A percentile compares a stretch with the other conserved stretches of the same genome.
phyloP scores from a whole-genome alignment of 2,113 vertebrate genomes.

The Xiphophorus couchianus region DNA sequence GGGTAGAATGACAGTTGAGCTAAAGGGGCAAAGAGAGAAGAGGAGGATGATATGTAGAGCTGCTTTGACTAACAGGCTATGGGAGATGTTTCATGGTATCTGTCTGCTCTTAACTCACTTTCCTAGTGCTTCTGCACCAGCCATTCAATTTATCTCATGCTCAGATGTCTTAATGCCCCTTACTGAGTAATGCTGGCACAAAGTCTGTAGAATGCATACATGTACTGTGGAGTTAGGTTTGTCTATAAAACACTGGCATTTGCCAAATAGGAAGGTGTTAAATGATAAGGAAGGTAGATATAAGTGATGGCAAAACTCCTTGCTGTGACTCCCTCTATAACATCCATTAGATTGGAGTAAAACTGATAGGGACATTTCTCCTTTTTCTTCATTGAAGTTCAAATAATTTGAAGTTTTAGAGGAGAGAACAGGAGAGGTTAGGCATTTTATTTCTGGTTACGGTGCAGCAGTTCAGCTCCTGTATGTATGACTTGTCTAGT shows the following conservation, averaged over 20 bases:
- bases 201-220: neutral
- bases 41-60: slow-evolving; percentile 57
- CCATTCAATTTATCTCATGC: slow-evolving; percentile 50
- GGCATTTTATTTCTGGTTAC: slow-evolving; percentile 17
- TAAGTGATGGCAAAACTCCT: slow-evolving; percentile 51
- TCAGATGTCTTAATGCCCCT: slow-evolving; percentile 42
- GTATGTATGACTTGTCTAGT: slow-evolving; percentile 21
- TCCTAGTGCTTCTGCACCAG: slow-evolving; percentile 48
- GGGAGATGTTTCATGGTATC: slow-evolving; percentile 47
- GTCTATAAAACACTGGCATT: slow-evolving; percentile 53
- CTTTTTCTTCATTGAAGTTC: slow-evolving; percentile 35
- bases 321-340: slow-evolving; percentile 39
- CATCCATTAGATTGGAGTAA: slow-evolving; percentile 44
- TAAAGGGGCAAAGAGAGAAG: slow-evolving; percentile 2
- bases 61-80: slow-evolving; percentile 60
- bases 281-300: slow-evolving; percentile 48
- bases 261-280: slow-evolving; percentile 51
- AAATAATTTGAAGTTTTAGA: slow-evolving; percentile 28
- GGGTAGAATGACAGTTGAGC: slow-evolving; percentile 39
- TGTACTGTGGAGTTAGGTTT: slow-evolving; percentile 21
- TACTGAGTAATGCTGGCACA: neutral
- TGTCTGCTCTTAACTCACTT: slow-evolving; percentile 36
- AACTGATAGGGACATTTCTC: slow-evolving; percentile 56
- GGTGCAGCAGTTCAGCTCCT: slow-evolving; percentile 12
- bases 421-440: slow-evolving; percentile 19